Evolutionary conservation across 2,113 vertebrate species (phyloP).

Genomic region (Protobothrops mucrosquamatus): DNA sequence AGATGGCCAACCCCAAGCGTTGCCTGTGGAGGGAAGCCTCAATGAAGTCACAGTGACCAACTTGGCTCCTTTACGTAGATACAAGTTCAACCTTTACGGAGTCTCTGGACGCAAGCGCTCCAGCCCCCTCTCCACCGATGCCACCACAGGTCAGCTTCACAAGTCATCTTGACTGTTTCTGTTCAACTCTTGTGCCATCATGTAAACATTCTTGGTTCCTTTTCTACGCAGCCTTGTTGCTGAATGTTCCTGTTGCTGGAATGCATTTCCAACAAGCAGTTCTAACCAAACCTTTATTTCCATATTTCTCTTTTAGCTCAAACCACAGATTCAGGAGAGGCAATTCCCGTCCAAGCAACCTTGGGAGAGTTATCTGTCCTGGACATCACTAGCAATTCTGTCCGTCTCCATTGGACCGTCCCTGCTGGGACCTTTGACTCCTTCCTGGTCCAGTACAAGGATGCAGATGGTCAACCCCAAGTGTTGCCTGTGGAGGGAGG

Average conservation of each 20-base stretch:
- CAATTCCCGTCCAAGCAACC: neutral
- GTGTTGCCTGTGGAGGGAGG: neutral
- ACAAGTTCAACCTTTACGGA: constrained; percentile 63
- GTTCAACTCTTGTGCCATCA: neutral
- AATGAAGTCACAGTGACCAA: constrained; percentile 24
- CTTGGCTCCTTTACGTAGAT: constrained; percentile 50
- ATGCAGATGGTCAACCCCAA: neutral
- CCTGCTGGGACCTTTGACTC: neutral
- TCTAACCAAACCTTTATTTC: neutral
- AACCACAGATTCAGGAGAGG: neutral
- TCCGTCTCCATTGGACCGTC: neutral
- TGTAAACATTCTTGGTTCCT: neutral
- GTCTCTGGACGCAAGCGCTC: constrained; percentile 26
- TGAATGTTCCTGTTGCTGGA: neutral
- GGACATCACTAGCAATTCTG: neutral
- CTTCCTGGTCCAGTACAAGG: neutral
- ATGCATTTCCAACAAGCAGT: neutral
- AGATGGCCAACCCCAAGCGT: constrained; percentile 30
- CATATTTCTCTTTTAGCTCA: neutral
- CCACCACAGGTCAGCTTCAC: neutral
- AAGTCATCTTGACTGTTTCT: neutral
- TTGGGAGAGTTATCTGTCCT: neutral
- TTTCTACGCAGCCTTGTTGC: neutral
- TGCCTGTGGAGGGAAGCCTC: constrained; percentile 43
- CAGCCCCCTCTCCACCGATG: constrained; percentile 23